Conservation (phyloP, 2,888 invertebrate genomes). For the Thyatira batis region DNA sequence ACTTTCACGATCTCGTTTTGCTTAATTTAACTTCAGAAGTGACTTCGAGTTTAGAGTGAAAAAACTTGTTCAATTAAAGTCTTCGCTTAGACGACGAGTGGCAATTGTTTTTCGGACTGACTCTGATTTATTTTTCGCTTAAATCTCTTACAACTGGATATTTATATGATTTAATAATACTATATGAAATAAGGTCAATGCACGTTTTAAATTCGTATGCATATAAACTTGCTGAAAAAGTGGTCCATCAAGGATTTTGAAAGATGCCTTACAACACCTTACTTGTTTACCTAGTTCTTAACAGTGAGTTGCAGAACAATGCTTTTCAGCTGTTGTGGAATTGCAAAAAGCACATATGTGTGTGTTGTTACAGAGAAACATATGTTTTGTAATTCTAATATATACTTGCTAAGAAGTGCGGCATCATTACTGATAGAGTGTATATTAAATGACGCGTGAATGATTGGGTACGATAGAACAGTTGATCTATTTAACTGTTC, state of each 20-base stretch:
- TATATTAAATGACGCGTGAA: slow-evolving; percentile 55
- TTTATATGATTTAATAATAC: too few species aligned
- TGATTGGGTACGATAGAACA: slow-evolving; percentile 48
- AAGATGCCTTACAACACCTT: background rate
- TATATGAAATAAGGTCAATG: too few species aligned
- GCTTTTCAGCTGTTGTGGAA: background rate
- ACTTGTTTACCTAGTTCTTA: background rate
- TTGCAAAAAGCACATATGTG: background rate
- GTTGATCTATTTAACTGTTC: slow-evolving; percentile 53
- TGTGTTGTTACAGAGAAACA: slow-evolving; percentile 11
- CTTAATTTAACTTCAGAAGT: background rate
- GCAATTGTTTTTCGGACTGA: background rate
- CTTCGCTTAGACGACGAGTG: background rate
- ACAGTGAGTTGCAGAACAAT: background rate
- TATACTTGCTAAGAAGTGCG: slow-evolving; percentile 16
- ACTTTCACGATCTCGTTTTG: background rate
- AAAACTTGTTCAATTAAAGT: background rate
- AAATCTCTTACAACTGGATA: too few species aligned
- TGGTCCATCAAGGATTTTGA: background rate
- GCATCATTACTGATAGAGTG: slow-evolving; percentile 18
- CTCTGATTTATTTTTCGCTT: background rate
- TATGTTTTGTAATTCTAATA: slow-evolving; percentile 57
- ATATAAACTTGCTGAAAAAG: background rate
- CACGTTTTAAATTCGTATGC: background rate
- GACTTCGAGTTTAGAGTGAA: background rate